These are phyloP conservation scores for Podarcis cretensis DNA, from an alignment of 2,113 vertebrate species.

Conservation along the genomic window DNA sequence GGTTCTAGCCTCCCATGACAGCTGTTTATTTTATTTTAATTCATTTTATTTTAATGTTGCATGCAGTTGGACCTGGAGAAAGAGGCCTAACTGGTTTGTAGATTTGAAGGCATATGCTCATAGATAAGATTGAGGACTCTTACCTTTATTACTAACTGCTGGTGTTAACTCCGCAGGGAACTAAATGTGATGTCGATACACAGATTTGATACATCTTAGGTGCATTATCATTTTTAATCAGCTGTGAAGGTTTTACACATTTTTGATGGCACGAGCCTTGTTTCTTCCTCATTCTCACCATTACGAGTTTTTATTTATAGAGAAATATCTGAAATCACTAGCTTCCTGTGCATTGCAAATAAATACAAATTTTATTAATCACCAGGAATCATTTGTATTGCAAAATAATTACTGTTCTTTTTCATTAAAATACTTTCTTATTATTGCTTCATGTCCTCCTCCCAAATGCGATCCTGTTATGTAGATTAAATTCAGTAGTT, in stretches of 20 bases:
- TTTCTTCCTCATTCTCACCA: not conserved
- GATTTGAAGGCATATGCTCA: not conserved
- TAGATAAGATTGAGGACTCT: not conserved
- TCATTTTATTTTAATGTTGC: not conserved
- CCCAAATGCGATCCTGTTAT: not conserved
- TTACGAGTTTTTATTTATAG: not conserved
- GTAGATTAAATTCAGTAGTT: not conserved
- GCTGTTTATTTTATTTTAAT: not conserved
- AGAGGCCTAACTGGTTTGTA: not conserved
- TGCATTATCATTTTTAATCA: not conserved
- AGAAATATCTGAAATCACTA: not conserved
- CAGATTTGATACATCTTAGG: not conserved
- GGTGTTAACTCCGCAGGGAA: not conserved
- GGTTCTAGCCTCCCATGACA: not conserved
- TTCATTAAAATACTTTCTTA: not conserved
- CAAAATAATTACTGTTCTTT: not conserved
- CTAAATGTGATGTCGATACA: not conserved
- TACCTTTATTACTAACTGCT: not conserved
- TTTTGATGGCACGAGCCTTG: not conserved
- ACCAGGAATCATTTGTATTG: not conserved
- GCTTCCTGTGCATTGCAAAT: not conserved
- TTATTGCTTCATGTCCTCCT: not conserved
- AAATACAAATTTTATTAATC: not conserved
- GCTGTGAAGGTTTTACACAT: not conserved
- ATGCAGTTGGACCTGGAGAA: not conserved